Conservation (phyloP, 2,888 invertebrate genomes). For the Athalia circularis region DNA sequence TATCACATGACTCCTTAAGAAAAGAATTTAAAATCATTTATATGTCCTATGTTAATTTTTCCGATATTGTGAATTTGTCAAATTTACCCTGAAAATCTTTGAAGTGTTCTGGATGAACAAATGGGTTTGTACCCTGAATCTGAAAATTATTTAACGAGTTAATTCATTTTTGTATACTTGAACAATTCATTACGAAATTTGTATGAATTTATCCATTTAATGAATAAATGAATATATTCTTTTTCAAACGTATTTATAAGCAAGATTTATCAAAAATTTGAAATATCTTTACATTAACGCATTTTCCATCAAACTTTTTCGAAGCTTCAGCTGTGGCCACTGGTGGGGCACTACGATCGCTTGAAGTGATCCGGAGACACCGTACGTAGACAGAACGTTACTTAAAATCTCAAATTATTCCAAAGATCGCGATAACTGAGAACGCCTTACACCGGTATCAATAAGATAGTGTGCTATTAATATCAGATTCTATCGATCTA, state of each 20-base stretch:
- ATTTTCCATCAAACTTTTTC: slow-evolving; percentile 11
- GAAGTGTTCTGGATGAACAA: slow-evolving; percentile 7
- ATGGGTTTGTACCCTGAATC: slow-evolving; percentile 2
- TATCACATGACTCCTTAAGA: slow-evolving; percentile 3
- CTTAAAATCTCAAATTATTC: neutral
- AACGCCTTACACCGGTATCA: slow-evolving; percentile 17
- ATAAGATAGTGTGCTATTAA: slow-evolving; percentile 7
- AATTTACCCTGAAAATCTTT: slow-evolving; percentile 8
- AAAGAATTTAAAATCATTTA: slow-evolving; percentile 3
- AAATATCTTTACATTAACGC: slow-evolving; percentile 8
- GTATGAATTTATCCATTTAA: slow-evolving; percentile 6
- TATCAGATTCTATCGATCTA: slow-evolving; percentile 4
- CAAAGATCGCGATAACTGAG: slow-evolving; percentile 4
- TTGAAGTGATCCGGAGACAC: neutral
- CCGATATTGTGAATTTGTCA: neutral
- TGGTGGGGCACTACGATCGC: slow-evolving; percentile 6
- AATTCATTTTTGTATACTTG: slow-evolving; percentile 4
- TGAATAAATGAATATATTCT: slow-evolving; percentile 7
- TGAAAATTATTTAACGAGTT: slow-evolving; percentile 6
- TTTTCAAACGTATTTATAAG: slow-evolving; percentile 5
- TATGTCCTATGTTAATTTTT: slow-evolving; percentile 5
- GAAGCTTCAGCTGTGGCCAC: slow-evolving; percentile 6
- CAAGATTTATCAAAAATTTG: slow-evolving; percentile 7
- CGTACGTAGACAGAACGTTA: slow-evolving; percentile 1
- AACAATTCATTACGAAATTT: slow-evolving; percentile 12